phyloP scores from a whole-genome alignment of 2,888 invertebrate species.

The Lasioglossum pauxillum region DNA sequence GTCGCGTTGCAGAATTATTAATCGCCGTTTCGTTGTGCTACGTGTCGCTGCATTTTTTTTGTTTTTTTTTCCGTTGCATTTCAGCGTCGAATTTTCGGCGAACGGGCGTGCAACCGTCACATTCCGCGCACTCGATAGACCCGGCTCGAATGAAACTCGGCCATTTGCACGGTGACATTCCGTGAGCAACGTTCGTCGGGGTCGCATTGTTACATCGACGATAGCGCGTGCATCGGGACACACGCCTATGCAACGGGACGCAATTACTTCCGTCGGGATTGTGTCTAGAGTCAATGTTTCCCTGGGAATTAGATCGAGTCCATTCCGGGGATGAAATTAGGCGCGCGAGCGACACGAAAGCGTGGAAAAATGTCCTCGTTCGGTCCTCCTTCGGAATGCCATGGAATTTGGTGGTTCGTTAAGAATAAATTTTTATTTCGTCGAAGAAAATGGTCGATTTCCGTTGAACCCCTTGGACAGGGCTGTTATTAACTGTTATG shows the following conservation, averaged over 20 bases:
- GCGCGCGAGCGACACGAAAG: background rate
- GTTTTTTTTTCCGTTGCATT: constrained; percentile 40
- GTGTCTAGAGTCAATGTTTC: constrained; percentile 16
- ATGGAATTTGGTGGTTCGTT: too few species aligned
- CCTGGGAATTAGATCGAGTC: constrained; percentile 43
- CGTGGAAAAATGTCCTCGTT: background rate
- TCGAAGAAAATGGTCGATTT: background rate
- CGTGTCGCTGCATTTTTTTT: constrained; percentile 25
- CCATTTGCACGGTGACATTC: constrained; percentile 62
- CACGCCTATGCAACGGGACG: constrained; percentile 33
- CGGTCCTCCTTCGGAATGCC: too few species aligned
- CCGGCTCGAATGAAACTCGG: constrained; percentile 65
- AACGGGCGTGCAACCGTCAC: constrained; percentile 51
- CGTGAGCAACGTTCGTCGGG: constrained; percentile 60
- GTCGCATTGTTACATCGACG: constrained; percentile 78
- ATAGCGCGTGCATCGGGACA: constrained; percentile 64
- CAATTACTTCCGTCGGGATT: constrained; percentile 61
- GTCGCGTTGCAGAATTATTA: constrained; percentile 67
- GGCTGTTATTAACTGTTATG: constrained; percentile 13
- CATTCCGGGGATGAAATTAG: constrained; percentile 21
- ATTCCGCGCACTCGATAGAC: constrained; percentile 69
- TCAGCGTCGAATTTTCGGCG: constrained; percentile 47
- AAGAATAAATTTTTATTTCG: background rate
- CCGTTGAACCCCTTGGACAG: background rate
- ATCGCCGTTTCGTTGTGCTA: constrained; percentile 60